A percentile compares a stretch with the other conserved stretches of the same genome.
Evolutionary conservation across 2,113 vertebrate species (phyloP).

Genomic region (Sphyrna mokarran): DNA sequence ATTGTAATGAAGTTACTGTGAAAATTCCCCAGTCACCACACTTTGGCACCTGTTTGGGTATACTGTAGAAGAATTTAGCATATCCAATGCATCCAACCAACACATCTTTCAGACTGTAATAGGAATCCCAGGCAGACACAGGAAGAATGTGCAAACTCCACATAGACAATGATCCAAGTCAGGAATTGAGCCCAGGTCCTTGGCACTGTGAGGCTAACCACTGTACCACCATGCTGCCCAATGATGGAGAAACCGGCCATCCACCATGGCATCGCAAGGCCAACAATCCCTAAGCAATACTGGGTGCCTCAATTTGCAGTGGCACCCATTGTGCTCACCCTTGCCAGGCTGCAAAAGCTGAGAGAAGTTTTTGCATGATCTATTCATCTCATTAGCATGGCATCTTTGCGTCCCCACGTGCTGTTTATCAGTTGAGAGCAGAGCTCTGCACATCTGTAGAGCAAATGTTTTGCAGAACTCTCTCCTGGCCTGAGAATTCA

Average conservation of each 20-base stretch:
- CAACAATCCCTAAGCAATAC: not conserved
- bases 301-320: not conserved
- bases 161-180: no score
- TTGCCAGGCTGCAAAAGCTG: not conserved
- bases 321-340: not conserved
- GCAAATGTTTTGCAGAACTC: not conserved
- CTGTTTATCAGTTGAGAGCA: not conserved
- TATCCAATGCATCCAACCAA: no score
- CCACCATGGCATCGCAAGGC: not conserved
- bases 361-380: not conserved
- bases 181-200: no score
- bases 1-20: no score
- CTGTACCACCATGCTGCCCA: no score
- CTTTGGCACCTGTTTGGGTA: no score
- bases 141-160: no score
- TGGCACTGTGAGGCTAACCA: no score
- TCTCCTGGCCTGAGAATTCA: constrained; percentile 19
- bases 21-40: no score
- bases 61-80: no score
- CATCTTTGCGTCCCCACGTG: not conserved
- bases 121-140: no score
- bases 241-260: not conserved
- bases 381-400: not conserved
- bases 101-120: no score
- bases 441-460: not conserved